Evolutionary conservation across 2,113 vertebrate genomes (phyloP).

Genomic region (Cavia aperea): DNA sequence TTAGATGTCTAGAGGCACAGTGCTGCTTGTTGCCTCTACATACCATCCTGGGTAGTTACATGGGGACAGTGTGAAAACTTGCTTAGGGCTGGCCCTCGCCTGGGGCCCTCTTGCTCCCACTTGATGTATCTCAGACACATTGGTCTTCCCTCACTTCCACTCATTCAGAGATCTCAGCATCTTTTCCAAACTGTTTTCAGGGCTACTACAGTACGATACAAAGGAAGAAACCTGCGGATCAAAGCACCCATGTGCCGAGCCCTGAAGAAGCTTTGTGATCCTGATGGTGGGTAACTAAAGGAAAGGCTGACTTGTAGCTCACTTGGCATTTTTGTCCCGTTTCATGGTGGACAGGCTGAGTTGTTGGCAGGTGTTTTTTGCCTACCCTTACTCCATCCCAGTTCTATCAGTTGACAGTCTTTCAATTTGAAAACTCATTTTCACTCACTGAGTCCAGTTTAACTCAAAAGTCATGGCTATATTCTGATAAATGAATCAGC

Average conservation of each 20-base stretch:
- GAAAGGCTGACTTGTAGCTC: not conserved
- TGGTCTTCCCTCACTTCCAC: not conserved
- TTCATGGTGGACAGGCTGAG: not conserved
- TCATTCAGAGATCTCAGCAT: not conserved
- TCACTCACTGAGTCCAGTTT: not conserved
- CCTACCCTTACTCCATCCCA: not conserved
- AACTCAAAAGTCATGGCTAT: not conserved
- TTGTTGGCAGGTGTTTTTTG: not conserved
- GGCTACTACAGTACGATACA: constrained; percentile 95
- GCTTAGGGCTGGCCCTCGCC: not conserved
- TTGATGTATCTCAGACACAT: rapidly evolving
- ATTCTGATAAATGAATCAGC: not conserved
- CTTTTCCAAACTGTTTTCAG: constrained; percentile 71
- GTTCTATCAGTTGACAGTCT: not conserved
- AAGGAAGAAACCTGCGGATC: constrained; percentile 95
- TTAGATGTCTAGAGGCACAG: not conserved
- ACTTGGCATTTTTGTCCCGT: too few relatives aligned
- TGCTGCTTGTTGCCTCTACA: not conserved
- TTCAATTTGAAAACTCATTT: not conserved
- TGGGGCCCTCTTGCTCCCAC: not conserved
- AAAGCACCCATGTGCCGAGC: constrained; percentile 98
- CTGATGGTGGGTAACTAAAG: constrained; percentile 84
- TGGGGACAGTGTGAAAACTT: not conserved
- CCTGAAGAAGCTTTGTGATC: constrained; percentile 97
- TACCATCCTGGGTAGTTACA: not conserved